Conservation (phyloP, 2,113 vertebrate species). For the Phocoena phocoena region DNA sequence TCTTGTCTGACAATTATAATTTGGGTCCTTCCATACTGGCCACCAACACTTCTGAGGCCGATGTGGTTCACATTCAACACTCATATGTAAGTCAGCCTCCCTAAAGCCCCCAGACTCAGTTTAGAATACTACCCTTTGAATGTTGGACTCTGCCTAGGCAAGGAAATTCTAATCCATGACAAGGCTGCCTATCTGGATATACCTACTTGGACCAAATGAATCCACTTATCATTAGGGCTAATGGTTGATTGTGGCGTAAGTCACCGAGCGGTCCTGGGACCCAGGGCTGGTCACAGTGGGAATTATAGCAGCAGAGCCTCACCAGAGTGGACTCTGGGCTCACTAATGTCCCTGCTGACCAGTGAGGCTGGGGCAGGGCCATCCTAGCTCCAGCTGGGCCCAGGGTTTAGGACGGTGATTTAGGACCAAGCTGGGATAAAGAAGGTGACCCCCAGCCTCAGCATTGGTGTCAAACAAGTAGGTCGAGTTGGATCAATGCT, state of each 20-base stretch:
- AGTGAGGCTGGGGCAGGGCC: not conserved
- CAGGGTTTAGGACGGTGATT: not conserved
- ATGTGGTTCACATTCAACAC: not conserved
- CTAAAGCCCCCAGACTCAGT: not conserved
- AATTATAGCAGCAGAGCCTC: not conserved
- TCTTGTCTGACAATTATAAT: not conserved
- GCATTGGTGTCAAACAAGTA: not conserved
- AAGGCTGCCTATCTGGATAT: not conserved
- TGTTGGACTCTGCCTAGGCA: not conserved
- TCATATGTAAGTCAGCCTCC: not conserved
- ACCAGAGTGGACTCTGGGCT: not conserved
- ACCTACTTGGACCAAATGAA: not conserved
- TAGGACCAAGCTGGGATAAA: not conserved
- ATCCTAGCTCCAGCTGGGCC: not conserved
- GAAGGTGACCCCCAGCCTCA: not conserved
- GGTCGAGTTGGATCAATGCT: fast-evolving
- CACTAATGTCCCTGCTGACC: not conserved
- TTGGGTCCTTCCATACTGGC: not conserved
- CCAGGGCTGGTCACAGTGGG: fast-evolving
- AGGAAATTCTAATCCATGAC: not conserved
- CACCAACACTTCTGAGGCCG: not conserved
- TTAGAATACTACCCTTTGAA: not conserved
- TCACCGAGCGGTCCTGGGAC: fast-evolving
- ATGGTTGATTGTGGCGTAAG: not conserved
- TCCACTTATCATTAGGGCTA: not conserved